phyloP scores from a whole-genome alignment of 2,797 vertebrate genomes.

The Galago senegalensis region DNA sequence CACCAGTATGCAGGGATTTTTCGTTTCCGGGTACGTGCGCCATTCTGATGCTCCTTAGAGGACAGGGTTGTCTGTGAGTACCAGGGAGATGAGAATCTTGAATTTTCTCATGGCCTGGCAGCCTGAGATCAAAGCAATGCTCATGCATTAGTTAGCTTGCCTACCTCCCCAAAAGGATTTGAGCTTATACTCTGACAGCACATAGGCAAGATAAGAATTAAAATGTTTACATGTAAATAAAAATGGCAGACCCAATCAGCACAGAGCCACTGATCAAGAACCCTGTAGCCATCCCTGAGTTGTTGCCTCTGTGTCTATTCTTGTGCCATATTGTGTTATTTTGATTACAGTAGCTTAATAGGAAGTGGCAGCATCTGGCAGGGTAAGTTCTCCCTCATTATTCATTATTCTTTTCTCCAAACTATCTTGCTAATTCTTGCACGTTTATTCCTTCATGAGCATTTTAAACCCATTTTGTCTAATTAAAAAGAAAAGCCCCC shows the following conservation, averaged over 20 bases:
- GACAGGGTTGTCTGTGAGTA: background rate
- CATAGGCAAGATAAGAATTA: background rate
- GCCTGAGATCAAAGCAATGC: background rate
- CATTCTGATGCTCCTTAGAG: fast-evolving
- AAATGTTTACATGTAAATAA: background rate
- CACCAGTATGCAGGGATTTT: constrained; percentile 89
- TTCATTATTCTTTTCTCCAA: constrained; percentile 53
- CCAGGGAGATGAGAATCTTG: background rate
- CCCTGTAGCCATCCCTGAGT: fast-evolving
- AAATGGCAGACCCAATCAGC: background rate
- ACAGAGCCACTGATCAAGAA: background rate
- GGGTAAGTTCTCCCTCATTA: background rate
- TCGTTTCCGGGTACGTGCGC: constrained; percentile 88
- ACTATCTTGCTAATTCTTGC: constrained; percentile 48
- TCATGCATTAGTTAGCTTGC: background rate
- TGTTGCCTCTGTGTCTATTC: background rate
- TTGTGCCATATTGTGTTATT: background rate
- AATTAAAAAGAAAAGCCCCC: constrained; percentile 70
- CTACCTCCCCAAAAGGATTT: background rate
- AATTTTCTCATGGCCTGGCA: background rate
- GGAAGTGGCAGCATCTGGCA: background rate
- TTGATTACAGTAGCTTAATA: background rate
- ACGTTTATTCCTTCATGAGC: constrained; percentile 50
- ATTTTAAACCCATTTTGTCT: constrained; percentile 69
- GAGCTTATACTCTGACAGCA: background rate